phyloP scores from a whole-genome alignment of 2,888 invertebrate species.

The Uloborus plumipes region DNA sequence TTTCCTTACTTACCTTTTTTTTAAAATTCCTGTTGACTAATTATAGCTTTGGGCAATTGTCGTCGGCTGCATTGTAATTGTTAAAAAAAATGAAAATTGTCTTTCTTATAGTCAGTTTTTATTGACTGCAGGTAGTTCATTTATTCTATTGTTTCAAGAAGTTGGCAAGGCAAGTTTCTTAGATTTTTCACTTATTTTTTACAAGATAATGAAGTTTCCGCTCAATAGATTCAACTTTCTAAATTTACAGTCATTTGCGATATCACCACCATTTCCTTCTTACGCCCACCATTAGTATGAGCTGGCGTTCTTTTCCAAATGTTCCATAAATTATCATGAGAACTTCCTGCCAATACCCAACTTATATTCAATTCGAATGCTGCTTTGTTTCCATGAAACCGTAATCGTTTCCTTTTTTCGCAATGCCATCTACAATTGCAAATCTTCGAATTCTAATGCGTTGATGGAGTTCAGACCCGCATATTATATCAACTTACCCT shows the following conservation, averaged over 20 bases:
- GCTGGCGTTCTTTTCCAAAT: too few species aligned
- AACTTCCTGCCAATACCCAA: constrained; percentile 2
- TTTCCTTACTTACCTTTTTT: not conserved
- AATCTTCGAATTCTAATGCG: not conserved
- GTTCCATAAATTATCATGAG: not conserved
- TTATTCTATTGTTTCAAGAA: not conserved
- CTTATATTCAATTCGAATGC: too few species aligned
- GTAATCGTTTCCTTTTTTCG: constrained; percentile 26
- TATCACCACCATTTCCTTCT: constrained; percentile 2
- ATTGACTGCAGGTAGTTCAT: not conserved
- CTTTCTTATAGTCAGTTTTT: not conserved
- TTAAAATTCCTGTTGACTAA: not conserved
- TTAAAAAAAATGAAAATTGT: not conserved
- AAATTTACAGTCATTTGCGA: not conserved
- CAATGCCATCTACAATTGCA: constrained; percentile 2
- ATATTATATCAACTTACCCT: too few species aligned
- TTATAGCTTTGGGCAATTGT: not conserved
- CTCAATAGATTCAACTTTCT: not conserved
- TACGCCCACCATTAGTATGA: not conserved
- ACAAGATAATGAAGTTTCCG: not conserved
- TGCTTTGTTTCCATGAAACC: not conserved
- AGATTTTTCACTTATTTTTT: not conserved
- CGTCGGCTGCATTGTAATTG: not conserved
- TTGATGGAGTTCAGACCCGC: not conserved
- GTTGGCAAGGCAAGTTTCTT: not conserved